Evolutionary conservation across 1,140 invertebrate genomes (phyloP).

Genomic region (Eufriesea mexicana): DNA sequence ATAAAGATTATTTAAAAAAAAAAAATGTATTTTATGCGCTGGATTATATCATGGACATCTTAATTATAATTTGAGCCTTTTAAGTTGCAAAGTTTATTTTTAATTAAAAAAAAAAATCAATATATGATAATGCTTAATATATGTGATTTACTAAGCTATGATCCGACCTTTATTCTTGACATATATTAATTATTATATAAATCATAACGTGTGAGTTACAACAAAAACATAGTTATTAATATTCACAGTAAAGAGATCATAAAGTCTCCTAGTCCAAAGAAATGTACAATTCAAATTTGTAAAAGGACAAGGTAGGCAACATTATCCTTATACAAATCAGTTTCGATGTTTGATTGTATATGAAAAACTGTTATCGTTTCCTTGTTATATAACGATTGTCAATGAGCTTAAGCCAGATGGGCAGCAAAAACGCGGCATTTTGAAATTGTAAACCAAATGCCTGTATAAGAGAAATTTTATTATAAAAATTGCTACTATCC

Average conservation of each 20-base stretch:
- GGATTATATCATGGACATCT: constrained; percentile 42
- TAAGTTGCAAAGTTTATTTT: constrained; percentile 24
- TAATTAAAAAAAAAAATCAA: constrained; percentile 30
- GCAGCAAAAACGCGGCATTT: constrained; percentile 55
- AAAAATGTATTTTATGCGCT: constrained; percentile 31
- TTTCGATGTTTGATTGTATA: constrained; percentile 76
- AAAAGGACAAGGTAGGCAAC: constrained; percentile 58
- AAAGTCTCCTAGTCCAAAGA: constrained; percentile 66
- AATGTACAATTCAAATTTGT: constrained; percentile 72
- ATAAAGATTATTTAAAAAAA: constrained; percentile 45
- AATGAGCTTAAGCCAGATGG: constrained; percentile 69
- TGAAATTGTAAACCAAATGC: constrained; percentile 30
- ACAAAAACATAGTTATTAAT: constrained; percentile 57
- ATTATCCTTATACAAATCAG: constrained; percentile 67
- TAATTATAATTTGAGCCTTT: constrained; percentile 42
- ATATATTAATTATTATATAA: constrained; percentile 62
- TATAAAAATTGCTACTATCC: constrained; percentile 35
- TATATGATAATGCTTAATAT: constrained; percentile 25
- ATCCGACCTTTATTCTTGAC: constrained; percentile 53
- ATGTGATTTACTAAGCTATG: constrained; percentile 35
- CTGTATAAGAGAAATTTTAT: constrained; percentile 20
- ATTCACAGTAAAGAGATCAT: constrained; percentile 75
- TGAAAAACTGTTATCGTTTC: constrained; percentile 65
- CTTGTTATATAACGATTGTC: constrained; percentile 73
- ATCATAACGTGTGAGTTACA: constrained; percentile 58